These are phyloP conservation scores for Aptenodytes forsteri DNA, from an alignment of 2,113 vertebrate species.

Conservation along the genomic window DNA sequence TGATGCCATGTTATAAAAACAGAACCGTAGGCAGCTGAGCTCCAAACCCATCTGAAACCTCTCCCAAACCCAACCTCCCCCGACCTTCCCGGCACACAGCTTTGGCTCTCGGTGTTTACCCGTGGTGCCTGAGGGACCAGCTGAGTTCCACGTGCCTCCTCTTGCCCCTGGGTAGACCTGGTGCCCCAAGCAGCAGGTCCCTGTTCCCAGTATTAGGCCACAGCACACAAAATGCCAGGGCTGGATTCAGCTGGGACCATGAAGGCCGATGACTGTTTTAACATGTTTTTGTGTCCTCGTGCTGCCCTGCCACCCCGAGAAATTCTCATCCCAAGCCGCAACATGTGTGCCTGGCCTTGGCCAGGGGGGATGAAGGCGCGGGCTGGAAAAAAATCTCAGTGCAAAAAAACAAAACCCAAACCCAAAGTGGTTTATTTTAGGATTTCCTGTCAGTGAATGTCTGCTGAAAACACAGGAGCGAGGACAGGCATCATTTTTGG, in stretches of 20 bases:
- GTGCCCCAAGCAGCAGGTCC: neutral
- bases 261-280: neutral
- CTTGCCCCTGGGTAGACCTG: neutral
- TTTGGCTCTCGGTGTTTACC: neutral
- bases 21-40: neutral
- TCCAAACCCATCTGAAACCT: neutral
- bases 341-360: slow-evolving; percentile 18
- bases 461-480: slow-evolving; percentile 29
- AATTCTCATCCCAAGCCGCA: neutral
- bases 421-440: slow-evolving; percentile 62
- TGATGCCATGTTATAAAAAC: neutral
- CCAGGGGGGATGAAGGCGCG: neutral
- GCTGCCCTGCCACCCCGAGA: neutral
- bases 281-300: neutral
- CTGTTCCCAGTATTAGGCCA: neutral
- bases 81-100: fast-evolving
- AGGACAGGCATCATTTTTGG: slow-evolving; percentile 59
- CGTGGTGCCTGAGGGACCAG: fast-evolving
- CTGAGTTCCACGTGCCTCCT: neutral
- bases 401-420: slow-evolving; percentile 24
- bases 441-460: slow-evolving; percentile 52
- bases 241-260: neutral
- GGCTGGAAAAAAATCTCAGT: slow-evolving; percentile 32
- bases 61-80: neutral
- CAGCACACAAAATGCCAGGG: fast-evolving